Base-by-base conservation (phyloP, 1,140 invertebrate genomes). In the Ephestia elutella region DNA sequence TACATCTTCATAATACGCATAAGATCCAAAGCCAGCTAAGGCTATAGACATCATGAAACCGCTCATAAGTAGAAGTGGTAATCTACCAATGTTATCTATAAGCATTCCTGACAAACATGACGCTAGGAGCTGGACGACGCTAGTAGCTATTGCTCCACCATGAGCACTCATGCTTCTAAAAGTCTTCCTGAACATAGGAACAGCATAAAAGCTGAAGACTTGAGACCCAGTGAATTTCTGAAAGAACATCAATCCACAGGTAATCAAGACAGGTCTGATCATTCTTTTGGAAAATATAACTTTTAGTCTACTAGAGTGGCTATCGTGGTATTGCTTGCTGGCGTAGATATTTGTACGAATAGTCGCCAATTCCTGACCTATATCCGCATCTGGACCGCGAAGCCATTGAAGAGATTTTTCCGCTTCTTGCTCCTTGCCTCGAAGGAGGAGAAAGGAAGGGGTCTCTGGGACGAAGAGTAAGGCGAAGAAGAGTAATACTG, bases 201-300 rank as follows among this genome's bases (percentile, higher is more conserved):
- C 95, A 13, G 95, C 94, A 80, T 96, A 96, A 76, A 95, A 95
- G 80, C 92, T 94, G 81, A 96, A 96, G 13, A 95, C 92, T 67
- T 95, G 94, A 11, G 94, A 94, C 10, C 95, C 95, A 56, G 94
- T 94, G 70, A 96, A 96, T 56, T 94, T 90, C 70, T 95, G 94
- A 81, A 96, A 96, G 82, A 96, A 93, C 94, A 96, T 96, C 49
- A 96, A 84, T 0, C 94, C 94, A 80, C 94, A 95, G 1, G 94
- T 95, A 55, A 95, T 95, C 53, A 95, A 86, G 9, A 95, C 92
- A 5, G 94, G 95, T 63, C 92, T 91, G 60, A 90, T 91, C 15
- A 91, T 78, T 18, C 91, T 73, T 49, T 92, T 90, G 17, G 91
- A 91, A 51, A 90, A 78, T 57, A 92, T 69, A 50, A 87, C 89